These are phyloP conservation scores for Raillietiella orientalis DNA, from an alignment of 2,888 invertebrate genomes.

Conservation along the genomic window DNA sequence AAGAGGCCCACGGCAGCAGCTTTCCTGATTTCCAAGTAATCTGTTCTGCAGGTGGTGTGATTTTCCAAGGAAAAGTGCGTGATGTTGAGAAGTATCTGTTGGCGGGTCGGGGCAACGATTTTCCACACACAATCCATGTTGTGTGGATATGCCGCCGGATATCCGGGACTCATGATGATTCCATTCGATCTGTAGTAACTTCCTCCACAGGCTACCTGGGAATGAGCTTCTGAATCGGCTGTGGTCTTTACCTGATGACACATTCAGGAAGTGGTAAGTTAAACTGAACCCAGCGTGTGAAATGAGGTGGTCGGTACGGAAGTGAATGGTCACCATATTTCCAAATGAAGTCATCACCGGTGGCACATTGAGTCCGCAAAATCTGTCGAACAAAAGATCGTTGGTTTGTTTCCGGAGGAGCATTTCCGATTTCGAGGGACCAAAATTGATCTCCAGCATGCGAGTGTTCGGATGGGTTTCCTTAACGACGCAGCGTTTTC, in stretches of 20 bases:
- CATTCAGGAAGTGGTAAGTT: constrained; percentile 29
- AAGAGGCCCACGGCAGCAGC: too few relatives aligned
- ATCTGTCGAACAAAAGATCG: constrained; percentile 17
- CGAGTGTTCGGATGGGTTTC: too few relatives aligned
- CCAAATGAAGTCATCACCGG: constrained; percentile 28
- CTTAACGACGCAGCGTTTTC: too few relatives aligned
- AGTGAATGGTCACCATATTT: constrained; percentile 30
- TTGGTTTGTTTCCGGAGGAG: too few relatives aligned
- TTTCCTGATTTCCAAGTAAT: constrained; percentile 40
- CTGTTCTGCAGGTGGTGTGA: constrained; percentile 20
- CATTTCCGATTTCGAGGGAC: too few relatives aligned
- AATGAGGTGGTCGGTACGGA: constrained; percentile 25
- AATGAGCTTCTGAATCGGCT: too few relatives aligned
- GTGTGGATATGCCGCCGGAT: constrained; percentile 33
- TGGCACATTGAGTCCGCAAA: constrained; percentile 31
- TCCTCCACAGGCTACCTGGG: constrained; percentile 45
- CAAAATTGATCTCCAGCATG: too few relatives aligned
- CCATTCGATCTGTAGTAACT: constrained; percentile 29
- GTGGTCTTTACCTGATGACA: constrained; percentile 19
- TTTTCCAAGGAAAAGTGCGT: constrained; percentile 27
- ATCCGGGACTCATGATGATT: constrained; percentile 36
- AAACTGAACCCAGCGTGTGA: constrained; percentile 33
- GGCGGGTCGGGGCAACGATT: constrained; percentile 28
- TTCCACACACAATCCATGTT: constrained; percentile 46
- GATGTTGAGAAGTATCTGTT: constrained; percentile 34